Percentiles rank a stretch among this genome's conserved stretches.
Evolutionary conservation across 2,113 vertebrate genomes (phyloP).

Genomic region (Gasterosteus aculeatus): DNA sequence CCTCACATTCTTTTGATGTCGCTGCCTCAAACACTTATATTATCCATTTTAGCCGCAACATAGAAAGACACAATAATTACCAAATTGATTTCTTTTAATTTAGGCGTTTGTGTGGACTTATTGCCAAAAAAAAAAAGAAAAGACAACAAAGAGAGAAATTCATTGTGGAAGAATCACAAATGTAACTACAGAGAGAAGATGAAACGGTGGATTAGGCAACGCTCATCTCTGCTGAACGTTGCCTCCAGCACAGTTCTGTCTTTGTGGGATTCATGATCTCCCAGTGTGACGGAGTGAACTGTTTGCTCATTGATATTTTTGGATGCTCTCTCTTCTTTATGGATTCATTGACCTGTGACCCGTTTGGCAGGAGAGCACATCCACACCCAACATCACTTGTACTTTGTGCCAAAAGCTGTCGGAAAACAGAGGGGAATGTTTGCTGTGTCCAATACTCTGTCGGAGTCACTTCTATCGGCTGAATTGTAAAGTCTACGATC

Average conservation of each 20-base stretch:
- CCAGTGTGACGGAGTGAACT: constrained; percentile 40
- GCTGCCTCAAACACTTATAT: neutral
- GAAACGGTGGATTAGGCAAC: constrained; percentile 38
- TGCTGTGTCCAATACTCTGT: constrained; percentile 30
- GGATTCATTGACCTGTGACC: constrained; percentile 63
- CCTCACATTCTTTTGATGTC: neutral
- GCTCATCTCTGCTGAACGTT: constrained; percentile 38
- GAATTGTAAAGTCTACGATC: constrained; percentile 37
- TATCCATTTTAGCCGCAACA: neutral
- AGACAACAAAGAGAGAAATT: constrained; percentile 26
- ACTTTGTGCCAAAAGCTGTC: constrained; percentile 68
- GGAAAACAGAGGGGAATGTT: constrained; percentile 19
- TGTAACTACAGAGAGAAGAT: constrained; percentile 33
- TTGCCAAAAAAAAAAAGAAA: neutral
- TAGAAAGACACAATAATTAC: neutral
- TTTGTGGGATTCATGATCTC: constrained; percentile 53
- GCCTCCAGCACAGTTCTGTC: constrained; percentile 46
- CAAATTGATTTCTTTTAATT: neutral
- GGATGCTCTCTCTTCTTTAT: constrained; percentile 58
- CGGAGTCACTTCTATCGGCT: constrained; percentile 27
- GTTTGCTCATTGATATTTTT: constrained; percentile 68
- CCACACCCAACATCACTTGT: constrained; percentile 55
- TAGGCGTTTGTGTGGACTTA: neutral
- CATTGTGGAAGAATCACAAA: constrained; percentile 26
- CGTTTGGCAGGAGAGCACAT: constrained; percentile 52